Base-by-base conservation (phyloP, 92 coral and sea anemone species). In the Muricea muricata region DNA sequence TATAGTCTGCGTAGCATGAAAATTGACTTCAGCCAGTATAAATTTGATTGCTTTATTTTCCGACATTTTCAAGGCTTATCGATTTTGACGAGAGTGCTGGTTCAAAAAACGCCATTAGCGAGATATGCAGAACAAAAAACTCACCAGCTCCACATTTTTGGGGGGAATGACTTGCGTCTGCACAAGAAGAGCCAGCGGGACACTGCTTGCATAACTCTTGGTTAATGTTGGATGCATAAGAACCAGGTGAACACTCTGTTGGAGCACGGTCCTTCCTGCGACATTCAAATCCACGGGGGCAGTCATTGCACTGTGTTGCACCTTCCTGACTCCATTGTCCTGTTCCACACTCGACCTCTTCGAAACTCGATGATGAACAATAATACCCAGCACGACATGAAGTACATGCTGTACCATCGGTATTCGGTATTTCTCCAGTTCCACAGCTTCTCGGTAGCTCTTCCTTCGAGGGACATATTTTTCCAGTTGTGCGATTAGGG, bases 401-500 rank as follows among this genome's bases (percentile, higher is more conserved):
- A 6, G 55, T 75, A 68, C 99, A 96, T 21, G 88, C 90, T 18
- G 96, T 96, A 6, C 91, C 99, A 67, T 95, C 86, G 67, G 69
- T 30, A 74, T 93, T 93, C 34, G 98, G 99, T 17, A 56, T 78
- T 87, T 93, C 91, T 48, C 99, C 99, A 47, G 87, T 18, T 48
- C 90, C 42, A 65, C 99, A 96, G 61, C 88, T 88, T 68, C 85
- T 81, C 17, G 99, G 99, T 11, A 81, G 70, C 75, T 91, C 91
- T 77, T 84, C 72, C 20, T 90, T 83, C 15, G 99, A 90, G 76
- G 63, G 61, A 46, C 99, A 96, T 79, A 96, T 90, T 75, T 90
- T 82, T 18, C 99, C 99, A 40, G 98, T 88, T 28, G 95, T 96
- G 18, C 92, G 92, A 90, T 96, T 96, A 6, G 99, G 99, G 60